Percentiles rank a stretch among this genome's conserved stretches.
phyloP scores from a whole-genome alignment of 2,113 vertebrate genomes.

The Panthera tigris region DNA sequence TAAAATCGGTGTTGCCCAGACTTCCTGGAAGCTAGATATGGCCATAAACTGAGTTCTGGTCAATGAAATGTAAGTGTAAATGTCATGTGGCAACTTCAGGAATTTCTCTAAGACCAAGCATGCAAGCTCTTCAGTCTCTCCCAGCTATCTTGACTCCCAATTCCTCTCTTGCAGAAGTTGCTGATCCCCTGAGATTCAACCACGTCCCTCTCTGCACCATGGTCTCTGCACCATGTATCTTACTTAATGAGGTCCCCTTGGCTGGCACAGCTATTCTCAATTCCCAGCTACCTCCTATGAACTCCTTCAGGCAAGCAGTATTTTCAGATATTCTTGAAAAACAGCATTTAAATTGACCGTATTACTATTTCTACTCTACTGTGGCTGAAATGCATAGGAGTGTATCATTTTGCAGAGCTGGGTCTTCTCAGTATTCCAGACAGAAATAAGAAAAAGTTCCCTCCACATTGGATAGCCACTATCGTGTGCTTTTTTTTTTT shows the following conservation, averaged over 20 bases:
- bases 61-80: neutral
- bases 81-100: neutral
- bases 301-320: neutral
- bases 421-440: neutral
- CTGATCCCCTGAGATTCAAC: neutral
- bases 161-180: neutral
- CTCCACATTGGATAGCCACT: neutral
- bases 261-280: neutral
- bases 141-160: neutral
- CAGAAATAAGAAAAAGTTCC: neutral
- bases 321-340: slow-evolving; percentile 22
- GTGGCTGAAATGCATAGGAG: neutral
- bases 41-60: neutral
- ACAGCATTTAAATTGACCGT: neutral
- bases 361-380: neutral
- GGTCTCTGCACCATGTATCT: neutral
- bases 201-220: neutral
- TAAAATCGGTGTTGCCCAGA: neutral
- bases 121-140: neutral
- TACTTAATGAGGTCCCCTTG: neutral
- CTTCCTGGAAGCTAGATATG: neutral
- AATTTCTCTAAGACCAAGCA: neutral
- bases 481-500: neutral
- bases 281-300: neutral
- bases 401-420: neutral